Base-by-base conservation (phyloP, 2,113 vertebrate genomes). In the Myxocyprinus asiaticus region DNA sequence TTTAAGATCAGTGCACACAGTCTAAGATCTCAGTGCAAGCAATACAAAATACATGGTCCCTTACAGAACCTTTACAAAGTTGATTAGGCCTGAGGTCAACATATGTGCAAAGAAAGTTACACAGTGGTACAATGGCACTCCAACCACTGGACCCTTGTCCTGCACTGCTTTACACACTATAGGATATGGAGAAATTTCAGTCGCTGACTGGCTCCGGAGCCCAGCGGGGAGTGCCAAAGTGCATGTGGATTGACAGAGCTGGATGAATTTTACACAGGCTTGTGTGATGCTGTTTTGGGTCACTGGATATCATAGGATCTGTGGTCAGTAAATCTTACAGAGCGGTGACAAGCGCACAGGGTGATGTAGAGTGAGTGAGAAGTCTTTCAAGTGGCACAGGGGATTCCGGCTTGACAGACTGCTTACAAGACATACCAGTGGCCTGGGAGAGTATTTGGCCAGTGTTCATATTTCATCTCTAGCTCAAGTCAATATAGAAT, bases 211-310 rank as follows among this genome's bases (percentile, higher is more conserved):
- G 44, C 42, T 47, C 44, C 5, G 7, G 4, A 71, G 14, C n/a
- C 68, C 68, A 55, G 15, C 7, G 48, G 11, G 48, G 3, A n/a
- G 44, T 43, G 50, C 7, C 5, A 43, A 55, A 80, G 59, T 55
- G 53, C 64, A 68, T 75, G 14, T 48, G 68, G 61, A 76, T 42
- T 73, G 65, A 76, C 77, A 79, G 53, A 51, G 14, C 17, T 44
- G 3, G 45, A 33, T 65, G 58, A 66, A 59, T 70, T 80, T 63
- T 81, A 65, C 56, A 81, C 42, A 5, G 12, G 55, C 66, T 77
- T 55, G 22, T 62, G 65, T 82, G 72, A 80, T 67, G 53, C 45
- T 86, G 76, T 83, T 83, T 43, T 77, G 68, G 81, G 79, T 79
- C 71, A 69, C n/a, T 44, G 7, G 3, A 66, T 67, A 42, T 76